Percentiles rank a stretch among this genome's conserved stretches.
Conservation (phyloP, 2,888 invertebrate genomes). For the Pandemis cinnamomeana region DNA sequence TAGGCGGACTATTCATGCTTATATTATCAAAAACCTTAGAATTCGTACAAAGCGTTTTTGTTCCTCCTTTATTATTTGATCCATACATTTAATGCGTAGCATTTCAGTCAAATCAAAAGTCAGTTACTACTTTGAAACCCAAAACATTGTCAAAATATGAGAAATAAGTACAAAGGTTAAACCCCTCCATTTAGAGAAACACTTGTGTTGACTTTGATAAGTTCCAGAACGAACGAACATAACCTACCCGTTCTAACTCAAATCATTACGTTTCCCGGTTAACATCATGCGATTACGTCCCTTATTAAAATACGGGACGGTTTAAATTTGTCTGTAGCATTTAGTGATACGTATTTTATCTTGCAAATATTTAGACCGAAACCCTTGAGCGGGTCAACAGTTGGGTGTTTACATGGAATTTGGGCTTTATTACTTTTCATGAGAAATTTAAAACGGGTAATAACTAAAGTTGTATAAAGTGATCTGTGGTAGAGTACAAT, state of each 20-base stretch:
- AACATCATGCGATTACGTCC: not conserved
- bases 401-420: slow-evolving; percentile 26
- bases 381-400: slow-evolving; percentile 30
- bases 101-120: not conserved
- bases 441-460: slow-evolving; percentile 25
- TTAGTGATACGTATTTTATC: slow-evolving; percentile 14
- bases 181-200: slow-evolving; percentile 3
- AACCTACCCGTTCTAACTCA: slow-evolving; percentile 3
- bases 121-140: not conserved
- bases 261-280: not conserved
- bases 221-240: slow-evolving; percentile 18
- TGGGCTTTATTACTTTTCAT: slow-evolving; percentile 34
- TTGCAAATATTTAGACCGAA: slow-evolving; percentile 17
- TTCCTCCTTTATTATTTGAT: too few relatives aligned
- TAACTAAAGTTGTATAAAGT: slow-evolving; percentile 23
- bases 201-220: slow-evolving; percentile 21
- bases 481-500: slow-evolving; percentile 1
- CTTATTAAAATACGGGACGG: not conserved
- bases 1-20: too few relatives aligned
- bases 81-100: too few relatives aligned
- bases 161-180: slow-evolving; percentile 3
- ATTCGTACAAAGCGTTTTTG: too few relatives aligned
- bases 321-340: slow-evolving; percentile 4
- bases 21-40: too few relatives aligned
- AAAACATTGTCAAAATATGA: slow-evolving; percentile 12